Base-by-base conservation (phyloP, 2,113 vertebrate genomes). In the Alexandromys fortis region DNA sequence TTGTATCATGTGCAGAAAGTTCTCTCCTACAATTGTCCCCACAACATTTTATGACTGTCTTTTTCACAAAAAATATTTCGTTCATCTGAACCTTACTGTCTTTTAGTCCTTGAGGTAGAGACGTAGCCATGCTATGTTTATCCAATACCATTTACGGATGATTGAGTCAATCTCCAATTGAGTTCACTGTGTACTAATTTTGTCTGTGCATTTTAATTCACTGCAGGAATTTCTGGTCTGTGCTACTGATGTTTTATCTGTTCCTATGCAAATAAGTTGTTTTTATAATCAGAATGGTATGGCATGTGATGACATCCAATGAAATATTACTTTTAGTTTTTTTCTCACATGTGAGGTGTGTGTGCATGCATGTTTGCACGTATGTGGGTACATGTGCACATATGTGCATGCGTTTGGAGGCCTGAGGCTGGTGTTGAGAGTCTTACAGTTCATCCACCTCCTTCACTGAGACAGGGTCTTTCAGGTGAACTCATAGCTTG, bases 41-140 rank as follows among this genome's bases (percentile, higher is more conserved):
- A 42, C 72, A 95, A 58, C 85, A 89, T 91, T 93, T 90, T 94
- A 22, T 85, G 58, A 76, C 49, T 89, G 63, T 5, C 47, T 81
- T 91, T 95, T 93, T 89, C 21, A 86, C 47, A 79, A 65, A 65
- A 83, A 77, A 73, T 30, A 90, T 83, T 95, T 83, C 33, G 42
- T 49, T 4, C 10, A 86, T 77, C 19, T 82, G 35, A 22, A 87
- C n/a, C 47, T 87, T 85, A 77, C 63, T 94, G 94, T 67, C 28
- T 52, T 94, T 92, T 86, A 86, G 73, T 4, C 35, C 81, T 7
- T 88, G 30, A 78, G 35, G 13, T 81, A 38, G 24, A 58, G 9
- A 38, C 91, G 24, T 94, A 35, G 79, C 86, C 95, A 52, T 35
- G 42, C 75, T 96, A 49, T 55, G 65, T 87, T 92, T 97, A 61